Base-by-base conservation (phyloP, 2,888 invertebrate genomes). In the Tiliacea aurago region DNA sequence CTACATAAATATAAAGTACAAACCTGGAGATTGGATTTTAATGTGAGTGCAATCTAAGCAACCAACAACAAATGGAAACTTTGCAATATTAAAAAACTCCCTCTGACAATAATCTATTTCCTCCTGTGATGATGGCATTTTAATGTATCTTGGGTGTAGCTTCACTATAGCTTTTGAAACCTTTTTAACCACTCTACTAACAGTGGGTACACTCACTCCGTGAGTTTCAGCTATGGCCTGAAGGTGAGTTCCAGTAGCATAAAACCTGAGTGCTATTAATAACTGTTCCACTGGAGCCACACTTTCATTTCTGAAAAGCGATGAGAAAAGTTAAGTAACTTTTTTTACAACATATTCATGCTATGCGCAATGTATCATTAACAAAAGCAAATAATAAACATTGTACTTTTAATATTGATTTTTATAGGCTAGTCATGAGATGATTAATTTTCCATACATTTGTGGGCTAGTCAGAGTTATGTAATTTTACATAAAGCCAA, bases 171-270 rank as follows among this genome's bases (percentile, higher is more conserved):
- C 74, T 9, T 68, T 55, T 61, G 80, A 74, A 0, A 78, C 80
- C 56, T 59, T 80, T 65, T 71, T 78, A 15, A 80, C 65, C 45
- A 80, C 55, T 45, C 80, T 49, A n/a, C 78, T 78, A 13, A 66
- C 69, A 53, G 79, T 77, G n/a, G 79, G 61, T 15, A 73, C 59
- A 59, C 70, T 69, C 10, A 80, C 63, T 20, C 77, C 77, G n/a
- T 70, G 67, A 20, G 47, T 49, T 28, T 41, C 68, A 53, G 69
- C 79, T 41, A 80, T 59, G 9, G 28, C 63, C 58, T 53, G 64
- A n/a, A 73, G 67, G 37, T 80, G 77, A 58, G 13, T 70, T 33
- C 73, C 77, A 47, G 79, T 80, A n/a, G 73, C 77, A 70, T 80
- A 80, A 55, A 80, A 80, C 37, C 73, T 59, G 37, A 80, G 70